These are phyloP conservation scores for Liodrosophila aerea DNA, from an alignment of 2,888 invertebrate genomes.

Conservation along the genomic window DNA sequence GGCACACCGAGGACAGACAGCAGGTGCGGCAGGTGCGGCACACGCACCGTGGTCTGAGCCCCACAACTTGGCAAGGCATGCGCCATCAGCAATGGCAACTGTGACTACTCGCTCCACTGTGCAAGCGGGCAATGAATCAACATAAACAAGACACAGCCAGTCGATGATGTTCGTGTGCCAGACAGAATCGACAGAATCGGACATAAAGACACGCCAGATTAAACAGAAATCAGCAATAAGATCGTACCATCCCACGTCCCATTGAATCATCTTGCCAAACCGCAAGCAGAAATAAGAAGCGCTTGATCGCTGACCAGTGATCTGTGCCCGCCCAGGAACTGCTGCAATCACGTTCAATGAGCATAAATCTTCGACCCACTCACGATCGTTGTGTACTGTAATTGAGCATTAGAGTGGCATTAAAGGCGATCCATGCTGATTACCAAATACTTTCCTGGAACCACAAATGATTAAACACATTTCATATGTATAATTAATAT, in stretches of 20 bases:
- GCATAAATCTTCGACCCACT: constrained; percentile 47
- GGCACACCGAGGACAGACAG: constrained; percentile 48
- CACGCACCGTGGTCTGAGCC: constrained; percentile 20
- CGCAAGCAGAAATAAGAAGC: constrained; percentile 19
- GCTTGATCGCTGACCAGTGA: constrained; percentile 18
- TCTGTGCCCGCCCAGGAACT: constrained; percentile 68
- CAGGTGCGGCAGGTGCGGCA: constrained; percentile 32
- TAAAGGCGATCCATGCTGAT: constrained; percentile 35
- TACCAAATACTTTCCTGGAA: constrained; percentile 47
- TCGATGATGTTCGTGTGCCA: too few species aligned
- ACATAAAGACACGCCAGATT: constrained; percentile 52
- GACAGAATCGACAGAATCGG: constrained; percentile 28
- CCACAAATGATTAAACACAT: constrained; percentile 36
- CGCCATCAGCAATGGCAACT: neutral
- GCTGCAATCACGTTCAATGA: constrained; percentile 67
- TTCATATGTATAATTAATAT: constrained; percentile 4
- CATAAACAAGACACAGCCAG: constrained; percentile 41
- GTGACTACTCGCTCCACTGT: constrained; percentile 19
- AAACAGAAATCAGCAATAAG: constrained; percentile 35
- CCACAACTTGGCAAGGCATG: neutral
- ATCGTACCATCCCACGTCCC: constrained; percentile 14
- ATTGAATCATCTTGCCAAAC: constrained; percentile 49
- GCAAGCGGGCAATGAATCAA: constrained; percentile 59
- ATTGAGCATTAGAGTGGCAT: constrained; percentile 49
- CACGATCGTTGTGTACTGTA: constrained; percentile 41